Percentiles rank a stretch among this genome's conserved stretches.
These are phyloP conservation scores for Cygnus atratus DNA, from an alignment of 2,113 vertebrate species.

Conservation along the genomic window DNA sequence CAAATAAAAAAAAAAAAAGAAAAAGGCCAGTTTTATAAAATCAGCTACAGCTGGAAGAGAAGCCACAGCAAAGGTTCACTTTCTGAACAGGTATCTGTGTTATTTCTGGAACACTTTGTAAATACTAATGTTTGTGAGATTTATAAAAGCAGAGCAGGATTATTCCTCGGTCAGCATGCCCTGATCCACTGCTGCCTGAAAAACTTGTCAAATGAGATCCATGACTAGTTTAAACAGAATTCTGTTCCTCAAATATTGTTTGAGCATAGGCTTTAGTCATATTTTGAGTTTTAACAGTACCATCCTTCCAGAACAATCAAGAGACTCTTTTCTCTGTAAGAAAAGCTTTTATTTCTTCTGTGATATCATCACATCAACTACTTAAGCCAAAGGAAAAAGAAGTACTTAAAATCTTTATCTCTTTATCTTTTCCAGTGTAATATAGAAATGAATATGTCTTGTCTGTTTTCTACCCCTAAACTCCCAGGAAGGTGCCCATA, in stretches of 20 bases:
- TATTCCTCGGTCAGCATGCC: not conserved
- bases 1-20: not conserved
- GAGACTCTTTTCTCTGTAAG: not conserved
- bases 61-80: not conserved
- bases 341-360: not conserved
- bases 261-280: not conserved
- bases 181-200: not conserved
- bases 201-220: not conserved
- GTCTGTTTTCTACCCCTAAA: not conserved
- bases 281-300: not conserved
- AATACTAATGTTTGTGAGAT: not conserved
- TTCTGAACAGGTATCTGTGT: not conserved
- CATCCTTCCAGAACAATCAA: not conserved
- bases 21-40: not conserved
- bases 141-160: not conserved
- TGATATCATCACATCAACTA: not conserved
- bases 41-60: not conserved
- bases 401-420: not conserved
- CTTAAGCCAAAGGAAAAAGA: not conserved
- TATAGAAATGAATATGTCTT: not conserved
- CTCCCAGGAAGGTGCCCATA: not conserved
- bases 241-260: not conserved
- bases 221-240: not conserved
- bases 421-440: not conserved
- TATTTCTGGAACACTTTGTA: not conserved